These are phyloP conservation scores for Diplazon laetatorius DNA, from an alignment of 2,888 invertebrate species.

Conservation along the genomic window DNA sequence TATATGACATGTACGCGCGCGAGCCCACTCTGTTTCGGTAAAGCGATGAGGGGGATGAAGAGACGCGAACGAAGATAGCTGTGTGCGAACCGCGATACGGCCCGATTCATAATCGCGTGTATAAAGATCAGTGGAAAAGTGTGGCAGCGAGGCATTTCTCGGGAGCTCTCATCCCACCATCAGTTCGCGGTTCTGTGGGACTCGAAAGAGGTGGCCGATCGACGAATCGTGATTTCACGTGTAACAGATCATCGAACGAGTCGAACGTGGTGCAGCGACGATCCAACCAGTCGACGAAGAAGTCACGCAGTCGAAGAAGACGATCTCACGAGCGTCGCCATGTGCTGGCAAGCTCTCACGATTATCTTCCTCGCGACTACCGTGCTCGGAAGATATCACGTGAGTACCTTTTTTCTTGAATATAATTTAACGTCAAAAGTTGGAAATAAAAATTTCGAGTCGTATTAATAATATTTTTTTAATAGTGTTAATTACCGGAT, in stretches of 20 bases:
- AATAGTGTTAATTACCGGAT: too few relatives aligned
- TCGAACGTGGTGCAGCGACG: conserved; percentile 39
- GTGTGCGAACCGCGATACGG: conserved; percentile 13
- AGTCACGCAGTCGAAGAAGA: conserved; percentile 69
- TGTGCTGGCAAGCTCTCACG: conserved; percentile 68
- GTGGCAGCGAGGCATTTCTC: conserved; percentile 52
- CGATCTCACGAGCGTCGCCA: conserved; percentile 70
- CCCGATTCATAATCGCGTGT: conserved; percentile 23
- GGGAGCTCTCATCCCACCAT: conserved; percentile 55
- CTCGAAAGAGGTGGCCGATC: conserved; percentile 35
- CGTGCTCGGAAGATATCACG: conserved; percentile 68
- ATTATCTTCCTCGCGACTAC: conserved; percentile 66
- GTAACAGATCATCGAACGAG: conserved; percentile 20
- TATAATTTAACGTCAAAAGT: neutral
- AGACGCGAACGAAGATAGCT: conserved; percentile 29
- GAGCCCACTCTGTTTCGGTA: conserved; percentile 39
- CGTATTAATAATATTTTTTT: neutral
- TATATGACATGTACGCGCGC: conserved; percentile 34
- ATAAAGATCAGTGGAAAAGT: conserved; percentile 55
- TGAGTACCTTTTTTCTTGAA: conserved; percentile 69
- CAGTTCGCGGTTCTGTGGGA: conserved; percentile 40
- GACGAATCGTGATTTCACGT: conserved; percentile 27
- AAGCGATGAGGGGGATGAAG: conserved; percentile 38
- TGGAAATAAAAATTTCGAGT: conserved; percentile 1
- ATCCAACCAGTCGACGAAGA: conserved; percentile 36